Evolutionary conservation across 2,113 vertebrate species (phyloP), one percentile per base, ranked within the genome.

Genomic region (Clarias batrachus): DNA sequence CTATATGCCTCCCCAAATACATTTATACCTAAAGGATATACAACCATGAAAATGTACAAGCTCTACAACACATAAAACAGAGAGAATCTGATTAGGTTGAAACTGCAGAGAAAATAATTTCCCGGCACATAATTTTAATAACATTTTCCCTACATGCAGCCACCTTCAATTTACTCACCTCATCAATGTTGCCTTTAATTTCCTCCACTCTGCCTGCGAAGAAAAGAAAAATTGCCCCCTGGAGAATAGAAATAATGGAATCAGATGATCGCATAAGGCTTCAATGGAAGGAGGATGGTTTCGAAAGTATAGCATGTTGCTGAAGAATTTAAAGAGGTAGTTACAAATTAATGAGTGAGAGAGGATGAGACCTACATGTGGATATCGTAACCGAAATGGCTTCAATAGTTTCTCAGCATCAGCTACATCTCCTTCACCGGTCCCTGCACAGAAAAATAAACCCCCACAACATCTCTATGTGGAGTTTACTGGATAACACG

Each of bases 181-280:
- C 92, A 90, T 96, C 94, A 74, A 96, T 95, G 90, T 96, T 96
- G 7, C 96, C 96, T 91, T 96, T 96, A 89, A 96, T 95, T 88
- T 96, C 96, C 86, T 96, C 95, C 0, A 92, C 94, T 87, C 96
- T 93, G 82, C 96, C 96, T 16, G 95, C 95, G 86, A 96, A 96
- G 91, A 96, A 96, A 66, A 96, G 93, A 85, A 96, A 96, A 86
- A 96, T 96, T 1, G 96, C 96, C 23, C 96, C 95, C 96, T 96
- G 88, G 27, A 68, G 3, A 85, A 71, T 81, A 82, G n/a, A 85
- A 33, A 33, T 33, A 33, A 33, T 33, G 30, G 30, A 33, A 33
- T 33, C 30, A 33, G 30, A 33, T 33, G 30, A 33, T 33, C 30
- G 30, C 30, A 33, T 33, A 33, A 33, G 30, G 30, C 30, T 30